phyloP scores from a whole-genome alignment of 2,113 vertebrate species.

The Halichoeres trimaculatus region DNA sequence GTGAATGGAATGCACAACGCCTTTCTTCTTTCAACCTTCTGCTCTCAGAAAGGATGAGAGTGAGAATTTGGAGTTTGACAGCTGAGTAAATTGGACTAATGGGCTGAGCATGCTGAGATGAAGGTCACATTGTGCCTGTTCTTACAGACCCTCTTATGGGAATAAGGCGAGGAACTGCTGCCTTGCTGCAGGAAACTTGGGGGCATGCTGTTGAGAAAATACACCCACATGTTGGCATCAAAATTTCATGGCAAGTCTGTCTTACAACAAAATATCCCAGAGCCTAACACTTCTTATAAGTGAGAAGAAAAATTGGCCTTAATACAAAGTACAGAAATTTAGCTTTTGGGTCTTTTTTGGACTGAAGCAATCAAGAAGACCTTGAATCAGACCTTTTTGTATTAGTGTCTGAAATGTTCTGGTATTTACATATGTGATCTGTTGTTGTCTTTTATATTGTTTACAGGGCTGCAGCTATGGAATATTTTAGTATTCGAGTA shows the following conservation, averaged over 20 bases:
- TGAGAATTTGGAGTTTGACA: conserved; percentile 72
- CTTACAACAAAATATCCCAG: conserved; percentile 18
- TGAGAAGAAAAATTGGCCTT: background rate
- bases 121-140: conserved; percentile 59
- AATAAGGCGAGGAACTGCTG: conserved; percentile 37
- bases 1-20: conserved; percentile 55
- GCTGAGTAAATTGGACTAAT: conserved; percentile 78
- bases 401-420: no score
- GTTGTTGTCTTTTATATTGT: no score
- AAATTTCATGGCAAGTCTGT: conserved; percentile 24
- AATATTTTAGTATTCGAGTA: no score
- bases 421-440: no score
- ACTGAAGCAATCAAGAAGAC: no score
- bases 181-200: conserved; percentile 14
- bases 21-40: conserved; percentile 61
- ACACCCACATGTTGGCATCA: conserved; percentile 26
- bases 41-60: conserved; percentile 53
- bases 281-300: conserved; percentile 32
- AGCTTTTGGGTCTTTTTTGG: no score
- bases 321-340: background rate
- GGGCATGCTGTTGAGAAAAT: conserved; percentile 30
- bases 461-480: no score
- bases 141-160: conserved; percentile 41
- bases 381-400: no score
- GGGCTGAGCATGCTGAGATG: conserved; percentile 61